Percentiles rank a stretch among this genome's conserved stretches.
phyloP scores from a whole-genome alignment of 2,797 vertebrate genomes.

The Cossypha dichroa region DNA sequence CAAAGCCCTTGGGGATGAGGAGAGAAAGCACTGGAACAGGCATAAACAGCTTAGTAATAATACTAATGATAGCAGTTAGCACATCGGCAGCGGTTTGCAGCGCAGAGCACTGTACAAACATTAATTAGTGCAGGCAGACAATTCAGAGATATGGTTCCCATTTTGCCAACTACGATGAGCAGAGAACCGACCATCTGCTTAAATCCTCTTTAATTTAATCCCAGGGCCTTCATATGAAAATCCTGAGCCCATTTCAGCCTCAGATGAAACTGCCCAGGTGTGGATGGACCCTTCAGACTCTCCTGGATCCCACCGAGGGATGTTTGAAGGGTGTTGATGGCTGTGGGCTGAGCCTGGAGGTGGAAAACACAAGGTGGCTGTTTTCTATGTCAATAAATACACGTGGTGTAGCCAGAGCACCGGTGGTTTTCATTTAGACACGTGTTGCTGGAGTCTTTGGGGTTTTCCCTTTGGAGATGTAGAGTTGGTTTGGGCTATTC shows the following conservation, averaged over 20 bases:
- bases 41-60: slow-evolving; percentile 60
- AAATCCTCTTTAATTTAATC: slow-evolving; percentile 45
- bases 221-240: neutral
- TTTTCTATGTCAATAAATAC: slow-evolving; percentile 27
- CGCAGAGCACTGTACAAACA: slow-evolving; percentile 50
- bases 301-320: neutral
- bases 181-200: slow-evolving; percentile 32
- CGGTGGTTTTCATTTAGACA: neutral
- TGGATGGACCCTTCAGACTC: neutral
- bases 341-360: neutral
- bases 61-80: slow-evolving; percentile 48
- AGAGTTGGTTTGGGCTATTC: neutral
- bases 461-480: neutral
- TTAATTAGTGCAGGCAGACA: slow-evolving; percentile 59
- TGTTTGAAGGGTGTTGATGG: neutral
- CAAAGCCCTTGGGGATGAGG: slow-evolving; percentile 40
- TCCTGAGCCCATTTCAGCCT: neutral
- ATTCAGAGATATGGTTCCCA: neutral
- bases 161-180: slow-evolving; percentile 14
- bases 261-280: accelerated
- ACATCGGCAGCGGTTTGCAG: slow-evolving; percentile 44
- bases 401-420: neutral
- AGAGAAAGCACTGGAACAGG: slow-evolving; percentile 54
- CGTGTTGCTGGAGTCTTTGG: neutral
- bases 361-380: neutral